These are phyloP conservation scores for Trachops cirrhosus DNA, from an alignment of 2,797 vertebrate species.

Conservation along the genomic window DNA sequence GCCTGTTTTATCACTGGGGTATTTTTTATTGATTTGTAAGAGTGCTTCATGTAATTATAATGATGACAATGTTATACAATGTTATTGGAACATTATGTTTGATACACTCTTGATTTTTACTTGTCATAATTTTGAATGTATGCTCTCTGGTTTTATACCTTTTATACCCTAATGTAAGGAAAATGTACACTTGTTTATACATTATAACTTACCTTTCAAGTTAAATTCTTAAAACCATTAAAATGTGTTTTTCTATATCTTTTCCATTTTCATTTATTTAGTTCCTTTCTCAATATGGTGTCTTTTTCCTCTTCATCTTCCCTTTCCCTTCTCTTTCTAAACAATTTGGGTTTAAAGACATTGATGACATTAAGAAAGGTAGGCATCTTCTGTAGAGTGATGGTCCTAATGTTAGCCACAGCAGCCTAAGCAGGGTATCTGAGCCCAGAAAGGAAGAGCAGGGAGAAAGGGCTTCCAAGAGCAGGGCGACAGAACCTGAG, in stretches of 20 bases:
- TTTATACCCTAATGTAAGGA: neutral
- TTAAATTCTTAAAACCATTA: neutral
- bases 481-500: neutral
- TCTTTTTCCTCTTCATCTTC: neutral
- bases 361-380: neutral
- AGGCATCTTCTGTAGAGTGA: neutral
- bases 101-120: neutral
- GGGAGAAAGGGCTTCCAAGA: neutral
- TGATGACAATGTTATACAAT: neutral
- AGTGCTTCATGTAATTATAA: neutral
- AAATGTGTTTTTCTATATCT: neutral
- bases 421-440: neutral
- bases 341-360: neutral
- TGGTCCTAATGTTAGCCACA: neutral
- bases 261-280: neutral
- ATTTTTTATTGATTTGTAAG: constrained; percentile 30
- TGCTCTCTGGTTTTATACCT: neutral
- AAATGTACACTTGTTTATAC: neutral
- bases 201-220: neutral
- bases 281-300: neutral
- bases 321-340: neutral
- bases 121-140: neutral
- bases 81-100: neutral
- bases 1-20: neutral
- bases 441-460: neutral